Percentiles rank a stretch among this genome's conserved stretches.
These are phyloP conservation scores for Phasia obesa DNA, from an alignment of 2,888 invertebrate genomes.

Conservation along the genomic window DNA sequence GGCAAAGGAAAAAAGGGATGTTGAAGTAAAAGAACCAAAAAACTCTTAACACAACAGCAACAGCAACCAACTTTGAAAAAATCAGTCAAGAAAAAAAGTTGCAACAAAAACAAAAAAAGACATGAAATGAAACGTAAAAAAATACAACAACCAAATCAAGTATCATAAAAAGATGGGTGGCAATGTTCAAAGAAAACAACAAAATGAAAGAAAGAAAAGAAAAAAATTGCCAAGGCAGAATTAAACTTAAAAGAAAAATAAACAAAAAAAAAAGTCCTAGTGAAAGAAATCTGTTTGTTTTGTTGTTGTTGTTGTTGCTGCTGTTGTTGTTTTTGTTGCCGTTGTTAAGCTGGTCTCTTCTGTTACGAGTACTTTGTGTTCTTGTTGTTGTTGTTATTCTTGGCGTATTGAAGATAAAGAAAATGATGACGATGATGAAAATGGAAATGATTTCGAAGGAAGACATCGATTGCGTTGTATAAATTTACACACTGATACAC, in stretches of 20 bases:
- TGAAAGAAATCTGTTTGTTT: conserved; percentile 33
- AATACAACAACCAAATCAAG: conserved; percentile 53
- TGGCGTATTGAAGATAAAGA: conserved; percentile 20
- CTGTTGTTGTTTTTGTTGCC: conserved; percentile 11
- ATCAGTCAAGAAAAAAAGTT: conserved; percentile 47
- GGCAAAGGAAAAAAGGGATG: conserved; percentile 60
- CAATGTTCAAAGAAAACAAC: conserved; percentile 66
- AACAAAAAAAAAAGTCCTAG: neutral
- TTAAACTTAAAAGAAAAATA: neutral
- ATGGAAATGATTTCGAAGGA: conserved; percentile 61
- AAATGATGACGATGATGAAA: conserved; percentile 58
- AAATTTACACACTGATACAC: conserved; percentile 1
- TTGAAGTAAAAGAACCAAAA: conserved; percentile 32
- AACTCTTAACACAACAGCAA: conserved; percentile 24
- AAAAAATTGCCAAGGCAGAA: conserved; percentile 31
- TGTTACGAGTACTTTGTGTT: conserved; percentile 27
- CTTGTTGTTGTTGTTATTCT: conserved; percentile 5
- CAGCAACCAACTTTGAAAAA: conserved; percentile 40
- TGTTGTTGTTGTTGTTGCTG: conserved; percentile 35
- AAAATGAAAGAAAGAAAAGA: conserved; percentile 45
- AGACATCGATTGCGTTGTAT: conserved; percentile 50
- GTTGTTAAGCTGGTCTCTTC: conserved; percentile 55
- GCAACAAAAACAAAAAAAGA: conserved; percentile 23
- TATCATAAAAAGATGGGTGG: conserved; percentile 69
- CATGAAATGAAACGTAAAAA: conserved; percentile 42